Base-by-base conservation (phyloP, 2,797 vertebrate species). In the Epinephelus awoara region DNA sequence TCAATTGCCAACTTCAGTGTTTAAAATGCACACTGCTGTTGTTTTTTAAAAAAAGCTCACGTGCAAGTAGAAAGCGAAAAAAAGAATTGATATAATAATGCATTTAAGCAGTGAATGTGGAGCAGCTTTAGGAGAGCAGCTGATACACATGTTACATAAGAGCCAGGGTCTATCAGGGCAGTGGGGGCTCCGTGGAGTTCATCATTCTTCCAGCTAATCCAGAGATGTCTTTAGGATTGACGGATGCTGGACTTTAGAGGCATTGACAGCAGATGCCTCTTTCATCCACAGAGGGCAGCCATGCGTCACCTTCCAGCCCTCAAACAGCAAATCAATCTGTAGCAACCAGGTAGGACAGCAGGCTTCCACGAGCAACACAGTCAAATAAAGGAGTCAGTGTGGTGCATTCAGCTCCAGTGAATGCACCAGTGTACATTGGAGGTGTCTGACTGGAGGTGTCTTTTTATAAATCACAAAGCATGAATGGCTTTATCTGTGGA, bases 231-330 rank as follows among this genome's bases (percentile, higher is more conserved):
- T 70, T 40, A 71, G 65, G 44, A 69, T 27, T 74, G 67, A 78
- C 61, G 64, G 84, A 77, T 72, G 47, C 58, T 52, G 19, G 51
- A 61, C 81, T 83, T 59, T 57, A 34, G 51, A 62, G 63, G 29
- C 70, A 12, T 4, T 66, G 74, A 78, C 77, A 81, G 59, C 50
- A 63, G 75, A 83, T 17, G 62, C 67, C 59, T 69, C 67, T 72
- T 72, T 81, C 50, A 57, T 78, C 71, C 23, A 29, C 49, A 64
- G 54, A 81, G 63, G 54, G 42, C 52, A 46, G 71, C 57, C 77
- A 52, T 61, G 78, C 63, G 55, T 75, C 78, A 72, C 47, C 54
- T 47, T 10, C 52, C 38, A 51, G 64, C 52, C 44, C 29, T 64
- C 75, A 21, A 77, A 73, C 65, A 58, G 52, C 55, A 40, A 57